Evolutionary conservation across 1,140 invertebrate species (phyloP).

Genomic region (Bombyx mori): ASM3026992v2 NC_085131.1:9507001-9507500

Average conservation of each 20-base stretch:
- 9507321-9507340: conserved; percentile 90
- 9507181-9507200: too few species aligned
- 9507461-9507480: not conserved
- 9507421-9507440: conserved; percentile 83
- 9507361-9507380: conserved; percentile 85
- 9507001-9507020: too few species aligned
- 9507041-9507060: too few species aligned
- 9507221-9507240: not conserved
- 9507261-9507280: conserved; percentile 29
- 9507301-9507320: conserved; percentile 70
- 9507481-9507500: not conserved
- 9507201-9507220: too few species aligned
- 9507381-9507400: conserved; percentile 66
- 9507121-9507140: too few species aligned
- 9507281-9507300: conserved; percentile 13
- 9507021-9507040: too few species aligned
- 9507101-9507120: too few species aligned
- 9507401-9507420: conserved; percentile 50
- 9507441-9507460: conserved; percentile 49
- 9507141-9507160: too few species aligned
- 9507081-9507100: too few species aligned
- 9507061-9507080: too few species aligned
- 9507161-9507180: too few species aligned
- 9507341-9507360: conserved; percentile 88
- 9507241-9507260: conserved; percentile 21